Evolutionary conservation across 1,140 invertebrate species (phyloP).

Genomic region (Aphelenchoides besseyi): DNA sequence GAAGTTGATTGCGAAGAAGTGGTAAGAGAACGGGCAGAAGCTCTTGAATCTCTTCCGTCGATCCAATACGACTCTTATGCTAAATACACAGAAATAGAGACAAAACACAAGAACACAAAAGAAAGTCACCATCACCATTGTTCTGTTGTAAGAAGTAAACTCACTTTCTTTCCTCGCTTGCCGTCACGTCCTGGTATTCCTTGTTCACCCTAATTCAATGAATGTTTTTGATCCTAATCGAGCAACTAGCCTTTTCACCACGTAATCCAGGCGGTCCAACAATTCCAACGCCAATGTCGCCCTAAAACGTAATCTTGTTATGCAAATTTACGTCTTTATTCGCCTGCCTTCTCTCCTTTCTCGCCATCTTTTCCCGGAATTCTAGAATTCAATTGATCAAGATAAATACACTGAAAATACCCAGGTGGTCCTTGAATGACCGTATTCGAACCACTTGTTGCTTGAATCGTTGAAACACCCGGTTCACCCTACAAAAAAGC

Average conservation of each 20-base stretch:
- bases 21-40: constrained; percentile 51
- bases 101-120: constrained; percentile 13
- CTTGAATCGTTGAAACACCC: constrained; percentile 22
- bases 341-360: constrained; percentile 62
- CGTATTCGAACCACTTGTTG: constrained; percentile 19
- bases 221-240: neutral
- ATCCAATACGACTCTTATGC: constrained; percentile 18
- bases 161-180: constrained; percentile 52
- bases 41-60: constrained; percentile 32
- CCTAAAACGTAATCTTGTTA: too few species aligned
- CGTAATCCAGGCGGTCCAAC: constrained; percentile 39
- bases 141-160: neutral
- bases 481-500: too few species aligned
- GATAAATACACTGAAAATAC: constrained; percentile 23
- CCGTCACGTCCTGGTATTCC: constrained; percentile 42
- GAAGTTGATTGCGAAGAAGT: constrained; percentile 38
- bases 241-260: constrained; percentile 33
- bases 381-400: constrained; percentile 28
- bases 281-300: constrained; percentile 33
- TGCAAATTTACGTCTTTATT: too few species aligned
- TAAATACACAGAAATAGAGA: constrained; percentile 33
- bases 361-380: constrained; percentile 42
- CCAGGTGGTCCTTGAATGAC: constrained; percentile 51
- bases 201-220: constrained; percentile 21
- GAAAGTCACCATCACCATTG: constrained; percentile 1